Evolutionary conservation across 1,140 invertebrate genomes (phyloP), one percentile per base, ranked within the genome.

Genomic region (Hetaerina americana): DNA sequence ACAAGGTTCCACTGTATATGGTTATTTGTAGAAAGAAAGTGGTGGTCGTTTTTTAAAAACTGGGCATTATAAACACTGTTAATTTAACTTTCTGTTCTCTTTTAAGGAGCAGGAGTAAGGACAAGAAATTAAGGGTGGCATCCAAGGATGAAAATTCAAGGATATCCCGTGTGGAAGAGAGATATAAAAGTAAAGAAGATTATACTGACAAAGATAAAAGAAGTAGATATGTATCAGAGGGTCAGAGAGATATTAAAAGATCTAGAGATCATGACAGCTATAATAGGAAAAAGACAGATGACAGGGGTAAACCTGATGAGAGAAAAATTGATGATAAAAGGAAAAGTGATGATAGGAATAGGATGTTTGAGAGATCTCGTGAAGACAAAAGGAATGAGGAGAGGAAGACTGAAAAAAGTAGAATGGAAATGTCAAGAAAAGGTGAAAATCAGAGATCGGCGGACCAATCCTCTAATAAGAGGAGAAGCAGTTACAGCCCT

Each of bases 221-320:
- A 71, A 75, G 74, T 27, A 31, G 29, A n/a, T n/a, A 57, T 57
- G 10, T 57, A 57, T n/a, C 40, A 18, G 40, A 57, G 10, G 22
- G 40, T 57, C 40, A 83, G 25, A 78, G 81, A 72, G 78, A 81
- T 2, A 82, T 81, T 28, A 76, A 80, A 15, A 77, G 82, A 28
- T 81, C 83, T 66, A 82, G 81, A 77, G 79, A 76, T 27, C 78
- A 79, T 68, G 81, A 83, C 31, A 77, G 78, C 72, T 77, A 76
- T 69, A 71, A 15, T 73, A 73, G 79, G 26, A 77, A 80, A 8
- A 79, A 79, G 5, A 69, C 73, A 0, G 80, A 79, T 72, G 80
- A 81, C 27, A 81, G 79, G 71, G 76, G 76, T 31, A 77, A 78
- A 73, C 78, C 82, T 72, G 68, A 74, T 1, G 75, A 80, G 24